These are phyloP conservation scores for Microctonus hyperodae DNA, from an alignment of 2,888 invertebrate species.

Conservation along the genomic window DNA sequence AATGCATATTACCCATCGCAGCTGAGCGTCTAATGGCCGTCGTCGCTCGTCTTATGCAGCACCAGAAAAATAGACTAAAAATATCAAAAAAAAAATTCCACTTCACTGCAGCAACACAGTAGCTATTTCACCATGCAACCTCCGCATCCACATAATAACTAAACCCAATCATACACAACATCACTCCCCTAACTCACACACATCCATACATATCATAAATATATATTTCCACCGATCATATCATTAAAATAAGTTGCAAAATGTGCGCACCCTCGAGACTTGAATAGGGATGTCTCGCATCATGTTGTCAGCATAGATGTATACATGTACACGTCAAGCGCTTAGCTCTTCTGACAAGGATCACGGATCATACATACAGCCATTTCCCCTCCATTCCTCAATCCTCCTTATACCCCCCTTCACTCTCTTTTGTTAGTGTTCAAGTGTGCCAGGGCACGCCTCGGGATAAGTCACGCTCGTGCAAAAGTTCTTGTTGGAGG, in stretches of 20 bases:
- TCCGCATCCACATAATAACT: background rate
- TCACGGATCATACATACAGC: slow-evolving; percentile 24
- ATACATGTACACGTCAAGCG: slow-evolving; percentile 22
- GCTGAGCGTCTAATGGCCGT: slow-evolving; percentile 34
- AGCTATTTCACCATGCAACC: background rate
- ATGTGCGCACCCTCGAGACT: slow-evolving; percentile 2
- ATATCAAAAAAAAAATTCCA: slow-evolving; percentile 24
- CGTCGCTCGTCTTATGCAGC: slow-evolving; percentile 12
- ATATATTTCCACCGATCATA: slow-evolving; percentile 1
- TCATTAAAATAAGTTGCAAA: background rate
- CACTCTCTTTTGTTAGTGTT: slow-evolving; percentile 12
- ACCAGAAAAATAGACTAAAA: slow-evolving; percentile 39
- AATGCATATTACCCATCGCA: slow-evolving; percentile 43
- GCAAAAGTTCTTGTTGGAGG: slow-evolving; percentile 21
- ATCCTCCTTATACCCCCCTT: background rate
- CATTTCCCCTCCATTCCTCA: too few species aligned
- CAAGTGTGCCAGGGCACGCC: slow-evolving; percentile 23
- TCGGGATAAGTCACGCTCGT: slow-evolving; percentile 32
- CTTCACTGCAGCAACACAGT: background rate
- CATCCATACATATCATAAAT: background rate
- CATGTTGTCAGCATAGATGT: background rate
- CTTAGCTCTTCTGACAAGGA: slow-evolving; percentile 19
- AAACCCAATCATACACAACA: background rate
- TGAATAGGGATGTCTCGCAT: background rate
- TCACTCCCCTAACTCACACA: too few species aligned